A percentile compares a stretch with the other conserved stretches of the same genome.
phyloP scores from a whole-genome alignment of 2,113 vertebrate genomes.

The Prionailurus bengalensis region DNA sequence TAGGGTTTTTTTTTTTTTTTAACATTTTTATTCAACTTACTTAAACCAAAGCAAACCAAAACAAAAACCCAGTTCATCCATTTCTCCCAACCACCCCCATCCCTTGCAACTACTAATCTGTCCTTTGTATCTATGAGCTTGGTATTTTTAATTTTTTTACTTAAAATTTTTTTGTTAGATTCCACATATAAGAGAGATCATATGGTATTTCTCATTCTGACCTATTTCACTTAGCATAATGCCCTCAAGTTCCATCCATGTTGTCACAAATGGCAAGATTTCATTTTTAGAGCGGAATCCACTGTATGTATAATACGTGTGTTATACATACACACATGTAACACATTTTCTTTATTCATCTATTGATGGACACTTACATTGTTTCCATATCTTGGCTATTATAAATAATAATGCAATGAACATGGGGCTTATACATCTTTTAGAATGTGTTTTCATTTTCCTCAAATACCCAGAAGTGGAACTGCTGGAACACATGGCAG shows the following conservation, averaged over 20 bases:
- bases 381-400: neutral
- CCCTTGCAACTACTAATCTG: neutral
- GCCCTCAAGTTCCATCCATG: neutral
- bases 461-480: neutral
- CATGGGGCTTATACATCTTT: neutral
- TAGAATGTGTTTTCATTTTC: neutral
- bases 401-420: neutral
- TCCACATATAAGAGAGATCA: neutral
- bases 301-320: neutral
- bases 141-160: neutral
- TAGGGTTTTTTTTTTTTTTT: neutral
- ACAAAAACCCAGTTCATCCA: neutral
- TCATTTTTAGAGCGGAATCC: neutral
- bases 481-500: neutral
- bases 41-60: neutral
- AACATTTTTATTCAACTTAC: neutral
- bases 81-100: neutral
- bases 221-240: neutral
- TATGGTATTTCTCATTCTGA: neutral
- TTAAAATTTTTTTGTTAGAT: neutral
- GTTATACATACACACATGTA: neutral
- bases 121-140: neutral
- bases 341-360: neutral
- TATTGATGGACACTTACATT: neutral
- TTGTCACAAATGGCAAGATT: neutral